These are phyloP conservation scores for Sacculina carcini DNA, from an alignment of 2,888 invertebrate species.

Conservation along the genomic window DNA sequence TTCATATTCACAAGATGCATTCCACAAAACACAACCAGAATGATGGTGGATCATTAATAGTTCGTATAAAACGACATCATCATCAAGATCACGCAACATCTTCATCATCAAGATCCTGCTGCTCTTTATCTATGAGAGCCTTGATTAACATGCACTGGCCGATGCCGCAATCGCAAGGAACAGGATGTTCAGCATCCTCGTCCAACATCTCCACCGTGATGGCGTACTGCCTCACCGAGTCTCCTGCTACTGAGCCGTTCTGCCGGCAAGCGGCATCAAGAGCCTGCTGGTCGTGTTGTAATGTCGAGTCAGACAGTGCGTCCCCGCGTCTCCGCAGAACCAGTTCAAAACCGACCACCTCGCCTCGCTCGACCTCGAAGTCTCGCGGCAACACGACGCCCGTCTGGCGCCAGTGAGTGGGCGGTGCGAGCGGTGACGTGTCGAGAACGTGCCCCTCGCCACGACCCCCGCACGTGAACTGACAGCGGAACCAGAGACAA, in stretches of 20 bases:
- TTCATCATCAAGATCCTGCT: background rate
- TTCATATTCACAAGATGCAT: no score
- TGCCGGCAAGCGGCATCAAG: no score
- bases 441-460: conserved; percentile 22
- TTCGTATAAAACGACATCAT: no score
- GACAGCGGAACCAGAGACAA: conserved; percentile 54
- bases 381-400: conserved; percentile 43
- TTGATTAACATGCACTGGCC: background rate
- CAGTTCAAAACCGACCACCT: conserved; percentile 28
- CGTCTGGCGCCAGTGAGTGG: conserved; percentile 49
- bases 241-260: no score
- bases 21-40: no score
- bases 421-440: conserved; percentile 28
- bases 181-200: conserved; percentile 40
- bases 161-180: conserved; percentile 38
- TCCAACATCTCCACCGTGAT: conserved; percentile 41
- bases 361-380: conserved; percentile 22
- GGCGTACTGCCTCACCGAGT: conserved; percentile 31
- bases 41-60: no score
- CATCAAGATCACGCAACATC: no score
- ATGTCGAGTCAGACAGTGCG: no score
- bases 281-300: no score
- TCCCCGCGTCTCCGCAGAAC: conserved; percentile 31
- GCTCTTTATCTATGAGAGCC: background rate
- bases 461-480: conserved; percentile 30